A percentile compares a stretch with the other conserved stretches of the same genome.
These are phyloP conservation scores for Daubentonia madagascariensis DNA, from an alignment of 2,113 vertebrate species.

Conservation along the genomic window DNA sequence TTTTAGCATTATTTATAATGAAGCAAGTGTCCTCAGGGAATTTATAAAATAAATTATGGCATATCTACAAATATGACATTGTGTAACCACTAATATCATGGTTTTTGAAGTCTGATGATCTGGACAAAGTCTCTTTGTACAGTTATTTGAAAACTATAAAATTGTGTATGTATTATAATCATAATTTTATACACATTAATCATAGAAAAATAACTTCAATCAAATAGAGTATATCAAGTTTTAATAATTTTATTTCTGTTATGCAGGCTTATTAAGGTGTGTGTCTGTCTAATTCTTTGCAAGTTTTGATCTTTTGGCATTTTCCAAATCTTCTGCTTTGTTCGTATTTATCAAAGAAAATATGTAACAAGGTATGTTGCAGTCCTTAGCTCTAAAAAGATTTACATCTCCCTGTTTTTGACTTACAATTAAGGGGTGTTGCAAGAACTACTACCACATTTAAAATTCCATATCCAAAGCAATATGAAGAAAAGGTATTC, in stretches of 20 bases:
- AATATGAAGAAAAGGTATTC: not conserved
- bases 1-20: not conserved
- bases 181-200: not conserved
- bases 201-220: not conserved
- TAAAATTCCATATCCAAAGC: not conserved
- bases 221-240: not conserved
- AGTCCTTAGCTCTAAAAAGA: not conserved
- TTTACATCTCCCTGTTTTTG: not conserved
- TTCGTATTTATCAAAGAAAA: not conserved
- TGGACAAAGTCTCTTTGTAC: not conserved
- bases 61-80: not conserved
- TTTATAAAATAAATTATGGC: not conserved
- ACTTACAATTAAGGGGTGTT: constrained; percentile 11
- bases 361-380: not conserved
- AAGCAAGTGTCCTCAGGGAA: not conserved
- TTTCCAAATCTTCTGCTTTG: not conserved
- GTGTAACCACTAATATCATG: not conserved
- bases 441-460: not conserved
- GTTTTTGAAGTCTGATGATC: not conserved
- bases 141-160: not conserved
- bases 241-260: not conserved
- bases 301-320: not conserved
- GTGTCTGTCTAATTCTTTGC: not conserved
- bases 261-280: not conserved
- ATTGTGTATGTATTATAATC: not conserved